Percentiles rank a stretch among this genome's conserved stretches.
phyloP scores from a whole-genome alignment of 1,140 invertebrate species.

The Pseudomyrmex dendroicus region DNA sequence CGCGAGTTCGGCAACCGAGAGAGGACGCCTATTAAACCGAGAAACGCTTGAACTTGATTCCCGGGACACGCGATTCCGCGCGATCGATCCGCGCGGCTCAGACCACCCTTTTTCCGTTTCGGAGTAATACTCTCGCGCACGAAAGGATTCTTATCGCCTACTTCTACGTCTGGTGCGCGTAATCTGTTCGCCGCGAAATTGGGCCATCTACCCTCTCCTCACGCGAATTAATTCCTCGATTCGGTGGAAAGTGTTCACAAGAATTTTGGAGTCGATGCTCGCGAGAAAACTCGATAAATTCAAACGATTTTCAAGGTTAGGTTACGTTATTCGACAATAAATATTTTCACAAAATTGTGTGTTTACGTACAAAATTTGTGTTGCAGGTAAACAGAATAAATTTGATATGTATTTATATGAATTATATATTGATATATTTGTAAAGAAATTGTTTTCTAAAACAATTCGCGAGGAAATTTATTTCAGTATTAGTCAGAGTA shows the following conservation, averaged over 20 bases:
- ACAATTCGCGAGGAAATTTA: no score
- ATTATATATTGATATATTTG: no score
- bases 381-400: no score
- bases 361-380: no score
- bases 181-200: constrained; percentile 20
- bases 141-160: constrained; percentile 57
- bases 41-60: constrained; percentile 59
- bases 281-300: not conserved
- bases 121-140: constrained; percentile 30
- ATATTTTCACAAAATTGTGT: not conserved
- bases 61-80: constrained; percentile 50
- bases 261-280: not conserved
- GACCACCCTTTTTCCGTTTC: constrained; percentile 40
- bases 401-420: no score
- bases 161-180: constrained; percentile 32
- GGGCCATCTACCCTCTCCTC: not conserved
- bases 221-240: constrained; percentile 13
- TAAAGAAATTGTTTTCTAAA: no score
- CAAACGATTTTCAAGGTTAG: not conserved
- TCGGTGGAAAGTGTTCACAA: not conserved
- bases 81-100: constrained; percentile 50
- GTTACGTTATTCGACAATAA: not conserved
- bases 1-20: constrained; percentile 51
- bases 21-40: constrained; percentile 39
- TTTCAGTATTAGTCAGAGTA: no score